phyloP scores from a whole-genome alignment of 2,113 vertebrate genomes.

The Cnemophilus loriae region DNA sequence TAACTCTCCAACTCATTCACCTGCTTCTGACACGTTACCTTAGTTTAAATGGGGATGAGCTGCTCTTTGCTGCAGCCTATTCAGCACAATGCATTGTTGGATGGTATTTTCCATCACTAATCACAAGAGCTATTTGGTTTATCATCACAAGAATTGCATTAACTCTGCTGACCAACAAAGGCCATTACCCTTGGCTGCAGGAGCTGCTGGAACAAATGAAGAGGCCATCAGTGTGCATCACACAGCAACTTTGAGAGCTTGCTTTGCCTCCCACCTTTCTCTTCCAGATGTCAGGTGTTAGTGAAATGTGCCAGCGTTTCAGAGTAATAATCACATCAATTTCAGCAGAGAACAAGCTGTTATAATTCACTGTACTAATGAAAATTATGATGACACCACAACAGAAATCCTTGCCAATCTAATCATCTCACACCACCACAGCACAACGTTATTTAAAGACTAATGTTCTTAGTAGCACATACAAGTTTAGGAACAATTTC shows the following conservation, averaged over 20 bases:
- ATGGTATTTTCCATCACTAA: neutral
- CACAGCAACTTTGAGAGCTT: neutral
- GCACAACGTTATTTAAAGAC: slow-evolving; percentile 38
- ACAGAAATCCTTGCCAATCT: slow-evolving; percentile 55
- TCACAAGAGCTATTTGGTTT: neutral
- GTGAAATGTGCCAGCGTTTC: slow-evolving; percentile 18
- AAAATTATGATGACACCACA: slow-evolving; percentile 67
- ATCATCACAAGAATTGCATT: neutral
- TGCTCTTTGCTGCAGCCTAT: neutral
- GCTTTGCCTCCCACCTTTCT: neutral
- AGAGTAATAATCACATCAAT: slow-evolving; percentile 45
- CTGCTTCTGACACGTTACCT: accelerated
- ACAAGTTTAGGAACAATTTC: slow-evolving; percentile 32
- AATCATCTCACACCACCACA: slow-evolving; percentile 33
- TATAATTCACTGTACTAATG: slow-evolving; percentile 55
- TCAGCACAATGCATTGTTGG: neutral
- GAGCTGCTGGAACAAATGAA: neutral
- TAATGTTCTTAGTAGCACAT: slow-evolving; percentile 24
- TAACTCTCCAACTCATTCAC: neutral
- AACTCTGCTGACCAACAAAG: neutral
- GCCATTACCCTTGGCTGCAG: neutral
- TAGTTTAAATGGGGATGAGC: neutral
- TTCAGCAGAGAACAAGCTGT: slow-evolving; percentile 44
- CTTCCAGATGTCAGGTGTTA: slow-evolving; percentile 42
- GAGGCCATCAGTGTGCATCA: neutral